Evolutionary conservation across 2,113 vertebrate genomes (phyloP), one percentile per base, ranked within the genome.

Genomic region (Petroica traversi): DNA sequence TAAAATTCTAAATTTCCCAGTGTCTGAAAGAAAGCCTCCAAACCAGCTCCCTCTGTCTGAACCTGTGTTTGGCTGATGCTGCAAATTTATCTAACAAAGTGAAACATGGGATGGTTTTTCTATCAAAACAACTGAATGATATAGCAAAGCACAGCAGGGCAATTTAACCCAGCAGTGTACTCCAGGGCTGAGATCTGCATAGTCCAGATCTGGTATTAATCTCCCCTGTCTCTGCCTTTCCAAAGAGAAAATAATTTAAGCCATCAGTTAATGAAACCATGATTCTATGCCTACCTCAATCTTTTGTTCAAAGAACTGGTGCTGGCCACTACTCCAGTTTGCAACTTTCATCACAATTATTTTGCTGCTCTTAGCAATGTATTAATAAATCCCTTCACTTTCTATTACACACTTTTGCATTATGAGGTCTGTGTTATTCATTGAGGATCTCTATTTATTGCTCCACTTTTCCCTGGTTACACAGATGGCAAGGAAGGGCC

Each of bases 51-150:
- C 85, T 96, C 73, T 52, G 55, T 81, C 89, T 66, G 85, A 95
- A 91, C 66, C 69, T 51, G 38, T 81, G 80, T 95, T 96, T 92
- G 86, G 74, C 95, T 91, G 95, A 95, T 36, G 54, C 94, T 95
- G 51, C 96, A 97, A n/a, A 95, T 94, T 92, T 77, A 89, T 85
- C 55, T 0, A 61, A 95, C 84, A 75, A 95, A 95, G 87, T 61
- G 86, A 96, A 97, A 93, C 88, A 59, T 0, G 17, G 77, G 22
- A 62, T 83, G 59, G 75, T 97, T 84, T 89, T 33, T 4, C 93
- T 91, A 95, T 86, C 83, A 94, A 94, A 98, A 95, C 64, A 95
- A 96, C 68, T 36, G 94, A 89, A 93, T 94, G 86, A 63, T 85
- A 95, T 49, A 94, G 94, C 76, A 95, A 87, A 97, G 87, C 71